phyloP scores from a whole-genome alignment of 2,888 invertebrate species.

The Frankliniella intonsa region DNA sequence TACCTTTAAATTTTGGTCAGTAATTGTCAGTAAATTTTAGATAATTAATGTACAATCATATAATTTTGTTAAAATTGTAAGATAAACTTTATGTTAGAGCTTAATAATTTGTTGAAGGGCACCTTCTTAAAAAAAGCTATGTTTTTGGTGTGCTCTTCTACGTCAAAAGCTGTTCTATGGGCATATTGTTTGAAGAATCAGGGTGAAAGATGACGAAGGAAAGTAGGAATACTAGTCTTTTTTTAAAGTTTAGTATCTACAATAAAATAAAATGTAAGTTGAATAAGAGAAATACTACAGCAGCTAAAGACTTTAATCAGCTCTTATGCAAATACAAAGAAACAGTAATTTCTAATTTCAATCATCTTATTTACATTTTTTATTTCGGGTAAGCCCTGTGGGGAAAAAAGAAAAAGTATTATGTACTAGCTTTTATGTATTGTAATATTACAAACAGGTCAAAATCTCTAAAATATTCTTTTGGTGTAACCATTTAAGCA shows the following conservation, averaged over 20 bases:
- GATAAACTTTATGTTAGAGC: too few relatives aligned
- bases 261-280: not conserved
- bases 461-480: not conserved
- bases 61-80: too few relatives aligned
- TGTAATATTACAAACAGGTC: conserved; percentile 36
- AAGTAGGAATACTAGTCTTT: conserved; percentile 13
- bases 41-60: too few relatives aligned
- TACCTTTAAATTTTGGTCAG: too few relatives aligned
- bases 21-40: not conserved
- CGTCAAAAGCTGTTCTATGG: too few relatives aligned
- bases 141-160: too few relatives aligned
- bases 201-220: not conserved
- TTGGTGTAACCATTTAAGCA: not conserved
- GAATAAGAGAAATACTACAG: not conserved
- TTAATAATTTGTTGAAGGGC: too few relatives aligned
- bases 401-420: not conserved
- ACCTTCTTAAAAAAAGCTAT: too few relatives aligned
- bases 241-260: conserved; percentile 8
- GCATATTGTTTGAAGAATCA: too few relatives aligned
- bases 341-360: not conserved
- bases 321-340: not conserved
- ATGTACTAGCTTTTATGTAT: not conserved
- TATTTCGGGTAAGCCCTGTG: not conserved
- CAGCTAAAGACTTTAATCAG: too few relatives aligned
- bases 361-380: not conserved